Conservation (phyloP, 2,113 vertebrate genomes). For the Forbesichthys agassizii region DNA sequence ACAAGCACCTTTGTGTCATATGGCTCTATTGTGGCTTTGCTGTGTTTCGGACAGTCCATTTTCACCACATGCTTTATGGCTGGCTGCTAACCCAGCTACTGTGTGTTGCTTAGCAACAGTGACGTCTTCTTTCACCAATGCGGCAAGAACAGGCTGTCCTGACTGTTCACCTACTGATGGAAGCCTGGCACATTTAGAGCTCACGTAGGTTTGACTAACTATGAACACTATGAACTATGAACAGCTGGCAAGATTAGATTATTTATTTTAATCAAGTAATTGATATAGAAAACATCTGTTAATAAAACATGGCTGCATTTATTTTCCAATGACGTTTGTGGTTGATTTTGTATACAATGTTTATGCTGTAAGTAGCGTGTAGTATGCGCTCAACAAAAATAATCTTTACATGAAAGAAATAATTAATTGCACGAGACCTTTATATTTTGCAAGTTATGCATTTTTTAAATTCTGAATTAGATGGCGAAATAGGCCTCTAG, state of each 20-base stretch:
- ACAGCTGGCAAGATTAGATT: background rate
- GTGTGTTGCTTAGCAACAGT: slow-evolving; percentile 75
- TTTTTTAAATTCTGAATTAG: too few relatives aligned
- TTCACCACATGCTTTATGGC: slow-evolving; percentile 55
- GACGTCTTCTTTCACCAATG: slow-evolving; percentile 52
- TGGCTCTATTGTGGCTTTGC: slow-evolving; percentile 9
- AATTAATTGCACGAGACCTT: too few relatives aligned
- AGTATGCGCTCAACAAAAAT: too few relatives aligned
- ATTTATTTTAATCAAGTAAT: too few relatives aligned
- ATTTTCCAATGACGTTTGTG: too few relatives aligned
- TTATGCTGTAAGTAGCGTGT: too few relatives aligned
- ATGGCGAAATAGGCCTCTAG: slow-evolving; percentile 1
- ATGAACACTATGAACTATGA: background rate
- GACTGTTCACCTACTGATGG: slow-evolving; percentile 21
- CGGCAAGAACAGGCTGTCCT: slow-evolving; percentile 50
- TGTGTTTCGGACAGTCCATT: slow-evolving; percentile 13
- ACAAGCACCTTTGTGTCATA: too few relatives aligned
- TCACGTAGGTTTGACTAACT: background rate
- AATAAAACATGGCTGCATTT: too few relatives aligned
- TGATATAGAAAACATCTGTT: too few relatives aligned
- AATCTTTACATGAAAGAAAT: too few relatives aligned
- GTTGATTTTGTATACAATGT: too few relatives aligned
- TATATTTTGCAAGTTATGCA: too few relatives aligned
- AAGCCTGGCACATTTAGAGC: slow-evolving; percentile 7
- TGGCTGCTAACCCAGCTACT: slow-evolving; percentile 43